A percentile compares a stretch with the other conserved stretches of the same genome.
Evolutionary conservation across 2,797 vertebrate genomes (phyloP).

Genomic region (Sparidentex hasta): DNA sequence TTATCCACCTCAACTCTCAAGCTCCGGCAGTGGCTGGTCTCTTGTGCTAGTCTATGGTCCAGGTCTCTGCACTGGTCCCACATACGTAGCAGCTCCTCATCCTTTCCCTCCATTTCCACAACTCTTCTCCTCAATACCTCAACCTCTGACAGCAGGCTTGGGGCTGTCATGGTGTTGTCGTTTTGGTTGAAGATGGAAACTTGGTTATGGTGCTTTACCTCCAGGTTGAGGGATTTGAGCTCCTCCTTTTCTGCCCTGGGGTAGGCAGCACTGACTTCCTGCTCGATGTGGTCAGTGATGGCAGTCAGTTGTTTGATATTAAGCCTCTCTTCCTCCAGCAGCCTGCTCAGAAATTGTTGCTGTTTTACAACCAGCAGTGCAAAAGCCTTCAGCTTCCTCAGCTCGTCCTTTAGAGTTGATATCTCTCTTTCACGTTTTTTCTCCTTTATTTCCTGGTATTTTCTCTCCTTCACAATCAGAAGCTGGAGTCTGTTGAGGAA

Average conservation of each 20-base stretch:
- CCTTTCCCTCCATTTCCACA: constrained; percentile 96
- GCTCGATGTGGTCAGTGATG: constrained; percentile 82
- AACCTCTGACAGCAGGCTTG: constrained; percentile 90
- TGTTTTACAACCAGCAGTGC: constrained; percentile 92
- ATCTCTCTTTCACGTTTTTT: constrained; percentile 87
- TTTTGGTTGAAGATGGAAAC: constrained; percentile 79
- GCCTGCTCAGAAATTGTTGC: constrained; percentile 88
- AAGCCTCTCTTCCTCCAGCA: constrained; percentile 88
- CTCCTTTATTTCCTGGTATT: constrained; percentile 87
- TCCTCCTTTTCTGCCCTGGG: constrained; percentile 82
- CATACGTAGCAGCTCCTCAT: constrained; percentile 95
- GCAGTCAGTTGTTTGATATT: constrained; percentile 86
- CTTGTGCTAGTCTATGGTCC: constrained; percentile 90
- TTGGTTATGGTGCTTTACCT: constrained; percentile 83
- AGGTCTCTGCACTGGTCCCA: constrained; percentile 94
- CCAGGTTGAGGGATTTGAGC: constrained; percentile 82
- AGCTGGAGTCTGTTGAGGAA: constrained; percentile 89
- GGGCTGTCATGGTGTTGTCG: constrained; percentile 87
- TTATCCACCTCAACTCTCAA: constrained; percentile 93
- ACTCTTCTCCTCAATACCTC: constrained; percentile 93
- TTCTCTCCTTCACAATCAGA: constrained; percentile 89
- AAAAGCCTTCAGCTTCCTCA: constrained; percentile 91
- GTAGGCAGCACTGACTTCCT: constrained; percentile 81
- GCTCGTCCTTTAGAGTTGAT: constrained; percentile 88
- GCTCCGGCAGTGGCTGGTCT: constrained; percentile 88